Evolutionary conservation across 2,888 invertebrate genomes (phyloP), one percentile per base, ranked within the genome.

Genomic region (Brachypalpus laphriformis): DNA sequence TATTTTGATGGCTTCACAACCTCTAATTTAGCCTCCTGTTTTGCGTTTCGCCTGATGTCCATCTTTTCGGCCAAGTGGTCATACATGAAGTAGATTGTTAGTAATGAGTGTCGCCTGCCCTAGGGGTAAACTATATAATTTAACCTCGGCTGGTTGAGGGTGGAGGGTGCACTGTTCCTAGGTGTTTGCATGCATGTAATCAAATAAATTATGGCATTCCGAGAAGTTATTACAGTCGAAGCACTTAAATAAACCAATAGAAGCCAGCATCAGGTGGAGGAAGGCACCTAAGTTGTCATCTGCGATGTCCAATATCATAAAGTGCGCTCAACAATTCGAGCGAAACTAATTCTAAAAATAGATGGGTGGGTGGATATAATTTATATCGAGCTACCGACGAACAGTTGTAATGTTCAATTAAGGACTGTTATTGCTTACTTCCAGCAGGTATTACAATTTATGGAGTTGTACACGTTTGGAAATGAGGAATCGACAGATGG

Each of bases 1-100:
- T 85, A 80, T 65, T 80, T 75, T 85, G 83, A 85, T 75, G 75
- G 75, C 83, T 85, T 85, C 80, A 85, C 83, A 80, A 80, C 80
- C 83, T 85, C 83, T 85, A 85, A 85, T 85, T 85, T 85, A 54
- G 77, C 49, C 11, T 51, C 76, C 25, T 63, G 77, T 66, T 61
- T 47, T 63, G 37, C 20, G 63, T 63, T 71, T 49, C 45, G 78
- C 78, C 75, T 78, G 77, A 78, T 78, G 82, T 71, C 45, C 80
- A 80, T 83, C 78, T 80, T 80, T 74, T 74, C 70, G 51, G 59
- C 78, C 82, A 83, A 78, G 78, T 83, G 82, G 74, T 28, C 72
- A 68, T 34, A 65, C 18, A 34, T 65, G 70, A 70, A 70, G 16
- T 70, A 49, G 40, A 34, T n/a, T n/a, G n/a, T n/a, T n/a, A 63